A percentile compares a stretch with the other conserved stretches of the same genome.
phyloP scores from a whole-genome alignment of 92 coral and sea anemone genomes.

The Porites lobata region DNA sequence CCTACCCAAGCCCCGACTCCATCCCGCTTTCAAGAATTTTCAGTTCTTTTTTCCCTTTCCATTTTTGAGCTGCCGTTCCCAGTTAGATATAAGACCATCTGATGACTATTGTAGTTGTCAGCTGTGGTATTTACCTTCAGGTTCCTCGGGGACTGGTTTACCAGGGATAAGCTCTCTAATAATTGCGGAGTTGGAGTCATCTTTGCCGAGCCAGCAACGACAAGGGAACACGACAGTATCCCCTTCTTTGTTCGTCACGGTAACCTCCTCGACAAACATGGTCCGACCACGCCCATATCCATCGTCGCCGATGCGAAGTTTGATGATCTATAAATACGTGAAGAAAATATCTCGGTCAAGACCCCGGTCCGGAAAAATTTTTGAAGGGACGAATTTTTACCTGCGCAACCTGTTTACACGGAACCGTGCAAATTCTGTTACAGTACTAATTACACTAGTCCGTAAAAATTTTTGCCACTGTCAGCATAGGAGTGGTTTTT shows the following conservation, averaged over 20 bases:
- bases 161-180: conserved; percentile 81
- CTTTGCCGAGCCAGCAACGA: conserved; percentile 85
- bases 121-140: conserved; percentile 44
- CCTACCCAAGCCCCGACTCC: too few species aligned
- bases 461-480: too few species aligned
- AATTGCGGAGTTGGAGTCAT: conserved; percentile 56
- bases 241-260: conserved; percentile 73
- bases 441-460: not conserved
- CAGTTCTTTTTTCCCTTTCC: too few species aligned
- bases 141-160: conserved; percentile 72
- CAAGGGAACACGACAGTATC: conserved; percentile 83
- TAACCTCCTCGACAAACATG: conserved; percentile 79
- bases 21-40: too few species aligned
- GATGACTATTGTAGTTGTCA: not conserved
- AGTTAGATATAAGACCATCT: not conserved
- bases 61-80: too few species aligned
- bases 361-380: too few species aligned
- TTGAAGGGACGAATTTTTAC: too few species aligned
- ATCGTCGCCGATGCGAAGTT: conserved; percentile 82
- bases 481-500: too few species aligned
- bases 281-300: conserved; percentile 74
- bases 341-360: too few species aligned
- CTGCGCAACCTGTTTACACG: too few species aligned
- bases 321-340: conserved; percentile 58
- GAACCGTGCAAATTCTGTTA: not conserved